Conservation (phyloP, 2,888 invertebrate species). For the Subacronicta megacephala region DNA sequence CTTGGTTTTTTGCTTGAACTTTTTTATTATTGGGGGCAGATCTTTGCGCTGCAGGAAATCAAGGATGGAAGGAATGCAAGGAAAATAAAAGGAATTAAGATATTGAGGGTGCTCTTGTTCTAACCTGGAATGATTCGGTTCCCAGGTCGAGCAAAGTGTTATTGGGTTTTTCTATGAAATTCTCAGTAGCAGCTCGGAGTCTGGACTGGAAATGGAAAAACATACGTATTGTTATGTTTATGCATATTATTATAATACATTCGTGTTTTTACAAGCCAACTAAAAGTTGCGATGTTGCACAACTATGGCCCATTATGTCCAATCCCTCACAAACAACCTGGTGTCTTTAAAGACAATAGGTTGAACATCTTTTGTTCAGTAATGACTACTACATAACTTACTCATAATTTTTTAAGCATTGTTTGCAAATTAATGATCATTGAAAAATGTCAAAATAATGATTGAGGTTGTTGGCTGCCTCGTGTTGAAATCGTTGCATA, state of each 20-base stretch:
- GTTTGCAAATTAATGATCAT: constrained; percentile 58
- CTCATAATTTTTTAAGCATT: constrained; percentile 43
- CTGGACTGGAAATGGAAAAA: no score
- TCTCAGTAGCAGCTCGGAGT: no score
- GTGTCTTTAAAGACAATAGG: constrained; percentile 47
- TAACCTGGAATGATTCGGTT: no score
- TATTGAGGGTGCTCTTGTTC: no score
- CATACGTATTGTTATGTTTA: no score
- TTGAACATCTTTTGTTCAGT: constrained; percentile 38
- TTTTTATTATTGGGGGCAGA: no score
- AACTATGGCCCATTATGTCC: constrained; percentile 29
- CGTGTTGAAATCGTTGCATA: constrained; percentile 40
- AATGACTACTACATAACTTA: constrained; percentile 44
- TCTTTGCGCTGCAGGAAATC: no score
- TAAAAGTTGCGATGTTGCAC: constrained; percentile 21
- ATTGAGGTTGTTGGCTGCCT: constrained; percentile 41
- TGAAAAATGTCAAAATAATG: constrained; percentile 59
- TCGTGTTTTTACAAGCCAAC: constrained; percentile 19
- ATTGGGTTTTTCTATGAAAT: no score
- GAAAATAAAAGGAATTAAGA: no score
- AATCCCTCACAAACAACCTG: constrained; percentile 37
- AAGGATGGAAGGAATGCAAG: no score
- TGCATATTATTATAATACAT: background rate
- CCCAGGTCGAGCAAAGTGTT: no score
- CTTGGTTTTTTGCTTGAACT: no score